These are phyloP conservation scores for Celastrina argiolus DNA, from an alignment of 2,888 invertebrate genomes.

Conservation along the genomic window DNA sequence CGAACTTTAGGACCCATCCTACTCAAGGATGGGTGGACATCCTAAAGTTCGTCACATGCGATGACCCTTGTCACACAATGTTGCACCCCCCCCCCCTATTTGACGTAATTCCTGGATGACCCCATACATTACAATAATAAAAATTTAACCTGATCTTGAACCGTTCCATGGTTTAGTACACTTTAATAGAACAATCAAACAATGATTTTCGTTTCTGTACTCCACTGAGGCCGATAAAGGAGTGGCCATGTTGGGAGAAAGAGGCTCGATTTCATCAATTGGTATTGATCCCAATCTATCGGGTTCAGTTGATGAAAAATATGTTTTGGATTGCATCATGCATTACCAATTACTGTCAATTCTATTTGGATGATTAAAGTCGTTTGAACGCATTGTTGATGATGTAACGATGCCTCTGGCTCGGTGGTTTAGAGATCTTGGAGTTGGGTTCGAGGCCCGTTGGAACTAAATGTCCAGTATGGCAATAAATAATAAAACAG, in stretches of 20 bases:
- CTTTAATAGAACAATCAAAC: neutral
- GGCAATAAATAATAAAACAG: no score
- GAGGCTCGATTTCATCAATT: conserved; percentile 28
- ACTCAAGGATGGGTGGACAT: no score
- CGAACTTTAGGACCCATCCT: no score
- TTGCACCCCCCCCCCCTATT: no score
- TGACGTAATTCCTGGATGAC: no score
- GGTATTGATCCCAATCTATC: conserved; percentile 40
- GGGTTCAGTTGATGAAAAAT: conserved; percentile 52
- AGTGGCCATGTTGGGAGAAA: conserved; percentile 23
- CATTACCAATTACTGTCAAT: conserved; percentile 26
- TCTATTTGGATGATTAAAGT: conserved; percentile 17
- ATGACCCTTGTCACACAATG: no score
- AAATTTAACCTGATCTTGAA: conserved; percentile 13
- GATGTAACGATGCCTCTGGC: no score
- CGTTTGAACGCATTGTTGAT: neutral
- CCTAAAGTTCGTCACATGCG: no score
- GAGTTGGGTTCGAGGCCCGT: no score
- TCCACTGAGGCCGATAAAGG: conserved; percentile 14
- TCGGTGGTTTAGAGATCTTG: no score
- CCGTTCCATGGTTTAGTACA: conserved; percentile 20
- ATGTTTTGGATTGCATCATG: conserved; percentile 64
- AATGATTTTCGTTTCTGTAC: neutral
- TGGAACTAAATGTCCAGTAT: no score
- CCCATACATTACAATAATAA: neutral